phyloP scores from a whole-genome alignment of 1,140 invertebrate species.

The Trichoplusia ni region DNA sequence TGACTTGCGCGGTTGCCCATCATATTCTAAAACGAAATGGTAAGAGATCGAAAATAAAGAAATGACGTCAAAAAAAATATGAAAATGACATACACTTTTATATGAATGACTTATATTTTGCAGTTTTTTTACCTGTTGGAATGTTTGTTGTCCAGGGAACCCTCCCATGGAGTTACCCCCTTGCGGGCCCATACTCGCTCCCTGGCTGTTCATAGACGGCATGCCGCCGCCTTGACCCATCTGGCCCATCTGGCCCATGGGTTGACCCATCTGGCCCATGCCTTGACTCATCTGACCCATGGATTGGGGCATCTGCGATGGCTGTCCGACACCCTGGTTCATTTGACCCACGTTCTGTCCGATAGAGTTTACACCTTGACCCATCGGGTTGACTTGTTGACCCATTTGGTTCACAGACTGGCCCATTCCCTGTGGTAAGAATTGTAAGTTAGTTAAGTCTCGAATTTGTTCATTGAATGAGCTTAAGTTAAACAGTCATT shows the following conservation, averaged over 20 bases:
- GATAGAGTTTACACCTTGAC: slow-evolving; percentile 66
- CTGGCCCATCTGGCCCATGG: slow-evolving; percentile 80
- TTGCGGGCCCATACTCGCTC: slow-evolving; percentile 80
- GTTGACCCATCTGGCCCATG: slow-evolving; percentile 80
- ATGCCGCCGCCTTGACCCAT: slow-evolving; percentile 75
- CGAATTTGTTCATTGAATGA: too few species aligned
- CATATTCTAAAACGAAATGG: slow-evolving; percentile 66
- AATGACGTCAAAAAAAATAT: not conserved
- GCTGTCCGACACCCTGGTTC: slow-evolving; percentile 70
- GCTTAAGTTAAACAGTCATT: too few species aligned
- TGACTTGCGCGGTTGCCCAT: slow-evolving; percentile 72
- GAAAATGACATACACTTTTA: too few species aligned
- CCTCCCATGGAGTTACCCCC: slow-evolving; percentile 80
- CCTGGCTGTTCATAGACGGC: slow-evolving; percentile 74
- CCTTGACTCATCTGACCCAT: slow-evolving; percentile 79
- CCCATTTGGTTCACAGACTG: slow-evolving; percentile 72
- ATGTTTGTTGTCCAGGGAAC: slow-evolving; percentile 80
- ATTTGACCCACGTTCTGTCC: slow-evolving; percentile 75
- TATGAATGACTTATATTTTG: not conserved
- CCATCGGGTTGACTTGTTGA: slow-evolving; percentile 74
- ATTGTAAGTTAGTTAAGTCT: not conserved
- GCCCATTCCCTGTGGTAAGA: slow-evolving; percentile 61
- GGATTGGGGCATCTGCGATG: slow-evolving; percentile 71
- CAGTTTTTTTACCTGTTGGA: slow-evolving; percentile 69
- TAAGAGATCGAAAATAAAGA: not conserved